Evolutionary conservation across 1,140 invertebrate species (phyloP).

Genomic region (Neoseiulus cucumeris): DNA sequence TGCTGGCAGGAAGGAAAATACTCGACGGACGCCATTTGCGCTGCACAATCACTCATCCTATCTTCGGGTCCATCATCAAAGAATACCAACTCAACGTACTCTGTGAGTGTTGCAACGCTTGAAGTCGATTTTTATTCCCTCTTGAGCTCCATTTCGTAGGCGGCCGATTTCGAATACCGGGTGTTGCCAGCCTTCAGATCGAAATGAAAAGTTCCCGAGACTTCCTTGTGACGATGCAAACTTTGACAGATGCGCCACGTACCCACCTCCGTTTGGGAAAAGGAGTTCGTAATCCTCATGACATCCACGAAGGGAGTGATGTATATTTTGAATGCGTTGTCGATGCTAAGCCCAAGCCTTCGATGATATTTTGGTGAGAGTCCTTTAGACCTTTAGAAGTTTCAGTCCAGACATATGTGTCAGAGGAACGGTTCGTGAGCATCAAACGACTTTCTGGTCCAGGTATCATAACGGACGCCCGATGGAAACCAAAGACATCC

Average conservation of each 20-base stretch:
- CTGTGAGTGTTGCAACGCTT: neutral
- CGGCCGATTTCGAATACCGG: too few species aligned
- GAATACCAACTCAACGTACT: neutral
- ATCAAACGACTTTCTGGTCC: neutral
- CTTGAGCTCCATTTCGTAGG: too few species aligned
- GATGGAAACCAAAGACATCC: slow-evolving; percentile 3
- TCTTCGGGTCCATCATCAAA: neutral
- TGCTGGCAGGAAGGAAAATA: neutral
- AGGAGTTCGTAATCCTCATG: neutral
- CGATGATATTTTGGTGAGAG: slow-evolving; percentile 2
- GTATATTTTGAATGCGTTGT: slow-evolving; percentile 9
- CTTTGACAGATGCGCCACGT: neutral
- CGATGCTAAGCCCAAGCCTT: neutral
- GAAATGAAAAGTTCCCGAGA: too few species aligned
- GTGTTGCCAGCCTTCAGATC: too few species aligned
- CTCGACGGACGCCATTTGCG: neutral
- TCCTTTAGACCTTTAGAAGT: neutral
- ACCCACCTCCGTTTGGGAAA: neutral
- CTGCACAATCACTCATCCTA: neutral
- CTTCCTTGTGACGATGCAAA: too few species aligned
- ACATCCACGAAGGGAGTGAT: slow-evolving; percentile 3
- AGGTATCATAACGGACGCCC: neutral
- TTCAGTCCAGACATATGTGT: neutral
- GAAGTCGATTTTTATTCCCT: too few species aligned
- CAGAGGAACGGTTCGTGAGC: neutral